Evolutionary conservation across 1,140 invertebrate species (phyloP), one percentile per base, ranked within the genome.

Genomic region (Penaeus indicus): DNA sequence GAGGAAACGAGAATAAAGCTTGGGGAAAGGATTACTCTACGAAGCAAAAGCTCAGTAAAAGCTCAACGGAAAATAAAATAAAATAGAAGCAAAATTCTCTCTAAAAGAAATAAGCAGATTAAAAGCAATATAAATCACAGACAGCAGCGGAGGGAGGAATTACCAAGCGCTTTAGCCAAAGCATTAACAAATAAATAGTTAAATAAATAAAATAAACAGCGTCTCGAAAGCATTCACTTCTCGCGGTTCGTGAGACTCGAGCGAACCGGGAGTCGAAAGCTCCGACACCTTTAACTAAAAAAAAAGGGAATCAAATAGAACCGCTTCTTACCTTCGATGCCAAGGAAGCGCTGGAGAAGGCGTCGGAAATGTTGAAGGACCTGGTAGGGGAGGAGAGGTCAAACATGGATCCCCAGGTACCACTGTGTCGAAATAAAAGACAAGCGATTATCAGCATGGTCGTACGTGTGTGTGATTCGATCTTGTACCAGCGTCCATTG

Each of bases 371-470:
- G 72, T 79, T 88, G 87, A 54, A 88, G 32, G 60, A 62, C 8
- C 87, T 69, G 2, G 86, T 75, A 18, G 87, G 87, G 21, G 87
- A 88, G 60, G 67, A 62, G 22, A 88, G 72, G 62, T 88, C 87
- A 18, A 42, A 64, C 27, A 88, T 60, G 16, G 86, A 88, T 0
- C 79, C 79, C 79, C 80, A 83, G 10, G 63, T 25, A 19, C 80
- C 79, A 77, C 79, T 83, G 80, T 4, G 47, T n/a, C 4, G 27
- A 42, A 47, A 42, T 18, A 38, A 21, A 62, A 7, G 32, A 42
- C 54, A 8, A 69, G 21, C 21, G 75, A 78, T 27, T 78, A 27
- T 21, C 8, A 63, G 61, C 63, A 62, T 18, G 60, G 27, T 47
- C 32, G 77, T 42, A 78, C n/a, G 47, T 54, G 25, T 54, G 25